Percentiles rank a stretch among this genome's conserved stretches.
These are phyloP conservation scores for Hydrozoanthus tunicans DNA, from an alignment of 64 coral and sea anemone species.

Conservation along the genomic window DNA sequence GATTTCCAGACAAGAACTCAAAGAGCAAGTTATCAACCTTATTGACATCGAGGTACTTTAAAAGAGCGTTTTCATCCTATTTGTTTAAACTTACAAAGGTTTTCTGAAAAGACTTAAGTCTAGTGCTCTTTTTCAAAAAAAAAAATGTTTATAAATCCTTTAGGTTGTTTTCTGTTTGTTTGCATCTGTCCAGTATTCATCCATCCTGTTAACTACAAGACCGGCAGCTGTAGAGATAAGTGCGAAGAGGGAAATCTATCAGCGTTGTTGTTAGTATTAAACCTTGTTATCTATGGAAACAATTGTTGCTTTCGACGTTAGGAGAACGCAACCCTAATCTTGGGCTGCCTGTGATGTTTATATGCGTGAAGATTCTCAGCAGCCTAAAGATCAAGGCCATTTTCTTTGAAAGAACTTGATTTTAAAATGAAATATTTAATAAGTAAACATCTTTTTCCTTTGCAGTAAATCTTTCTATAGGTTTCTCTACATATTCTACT, in stretches of 20 bases:
- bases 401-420: too few species aligned
- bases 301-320: too few species aligned
- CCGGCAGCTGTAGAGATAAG: not conserved
- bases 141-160: not conserved
- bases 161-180: not conserved
- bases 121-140: not conserved
- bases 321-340: too few species aligned
- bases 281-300: not conserved
- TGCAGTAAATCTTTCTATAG: too few species aligned
- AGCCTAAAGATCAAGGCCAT: too few species aligned
- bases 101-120: not conserved
- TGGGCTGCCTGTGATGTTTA: too few species aligned
- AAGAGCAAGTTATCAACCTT: constrained; percentile 80
- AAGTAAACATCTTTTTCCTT: too few species aligned
- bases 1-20: constrained; percentile 65
- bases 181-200: not conserved
- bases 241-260: not conserved
- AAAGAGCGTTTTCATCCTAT: not conserved
- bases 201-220: not conserved
- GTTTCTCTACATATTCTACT: too few species aligned
- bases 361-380: too few species aligned
- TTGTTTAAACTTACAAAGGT: not conserved
- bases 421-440: too few species aligned
- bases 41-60: constrained; percentile 82
- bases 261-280: not conserved